Percentiles rank a stretch among this genome's conserved stretches.
phyloP scores from a whole-genome alignment of 2,113 vertebrate species.

The Hippocampus barbouri region DNA sequence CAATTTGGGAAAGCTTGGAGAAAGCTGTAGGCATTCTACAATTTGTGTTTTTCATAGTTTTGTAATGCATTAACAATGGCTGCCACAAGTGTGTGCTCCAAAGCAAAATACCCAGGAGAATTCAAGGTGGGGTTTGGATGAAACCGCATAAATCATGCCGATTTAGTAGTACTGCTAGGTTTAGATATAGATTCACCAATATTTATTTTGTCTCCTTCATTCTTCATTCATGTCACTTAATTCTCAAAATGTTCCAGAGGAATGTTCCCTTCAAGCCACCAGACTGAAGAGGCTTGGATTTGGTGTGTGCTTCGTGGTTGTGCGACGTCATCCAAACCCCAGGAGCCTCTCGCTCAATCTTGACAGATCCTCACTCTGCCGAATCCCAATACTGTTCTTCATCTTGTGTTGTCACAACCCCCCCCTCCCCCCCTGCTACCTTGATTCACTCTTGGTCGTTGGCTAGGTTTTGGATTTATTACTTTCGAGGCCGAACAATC shows the following conservation, averaged over 20 bases:
- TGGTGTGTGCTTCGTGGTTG: constrained; percentile 49
- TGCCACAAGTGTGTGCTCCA: constrained; percentile 97
- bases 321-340: constrained; percentile 85
- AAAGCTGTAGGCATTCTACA: constrained; percentile 80
- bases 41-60: constrained; percentile 78
- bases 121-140: constrained; percentile 87
- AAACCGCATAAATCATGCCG: constrained; percentile 61
- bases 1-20: constrained; percentile 90
- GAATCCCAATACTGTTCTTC: constrained; percentile 98
- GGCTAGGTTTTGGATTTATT: constrained; percentile 99
- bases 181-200: constrained; percentile 30
- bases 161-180: constrained; percentile 4
- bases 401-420: constrained; percentile 99
- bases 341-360: constrained; percentile 72
- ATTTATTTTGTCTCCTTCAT: constrained; percentile 7
- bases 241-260: constrained; percentile 38
- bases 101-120: constrained; percentile 88
- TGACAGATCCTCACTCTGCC: constrained; percentile 84
- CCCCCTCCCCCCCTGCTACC: constrained; percentile 86
- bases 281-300: constrained; percentile 47
- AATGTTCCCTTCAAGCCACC: constrained; percentile 50
- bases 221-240: constrained; percentile 25
- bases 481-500: constrained; percentile 99
- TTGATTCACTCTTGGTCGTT: constrained; percentile 99
- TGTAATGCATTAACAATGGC: constrained; percentile 82